Evolutionary conservation across 2,888 invertebrate species (phyloP).

Genomic region (Caenorhabditis imperialis): DNA sequence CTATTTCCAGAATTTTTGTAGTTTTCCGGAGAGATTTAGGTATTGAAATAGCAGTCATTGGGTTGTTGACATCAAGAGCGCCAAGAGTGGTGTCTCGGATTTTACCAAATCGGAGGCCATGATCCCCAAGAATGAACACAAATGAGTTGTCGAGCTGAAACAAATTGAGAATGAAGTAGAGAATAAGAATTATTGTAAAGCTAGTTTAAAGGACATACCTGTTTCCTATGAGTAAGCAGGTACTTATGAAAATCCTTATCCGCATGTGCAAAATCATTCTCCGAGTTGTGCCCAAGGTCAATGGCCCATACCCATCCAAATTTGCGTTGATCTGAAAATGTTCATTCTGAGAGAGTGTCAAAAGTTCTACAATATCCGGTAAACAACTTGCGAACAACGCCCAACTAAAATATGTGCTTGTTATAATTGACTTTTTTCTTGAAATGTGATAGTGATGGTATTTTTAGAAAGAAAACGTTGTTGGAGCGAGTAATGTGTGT

Average conservation of each 20-base stretch:
- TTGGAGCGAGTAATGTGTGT: no score
- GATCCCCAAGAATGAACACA: conserved; percentile 67
- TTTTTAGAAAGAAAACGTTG: no score
- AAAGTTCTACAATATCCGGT: no score
- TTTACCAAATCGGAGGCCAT: conserved; percentile 63
- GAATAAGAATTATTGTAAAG: no score
- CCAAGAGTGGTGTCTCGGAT: conserved; percentile 58
- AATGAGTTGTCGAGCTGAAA: conserved; percentile 65
- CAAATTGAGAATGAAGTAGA: background rate
- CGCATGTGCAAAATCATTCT: conserved; percentile 59
- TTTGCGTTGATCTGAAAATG: conserved; percentile 54
- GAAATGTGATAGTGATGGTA: no score
- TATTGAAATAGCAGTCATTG: conserved; percentile 59
- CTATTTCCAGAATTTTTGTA: conserved; percentile 36
- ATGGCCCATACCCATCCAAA: conserved; percentile 67
- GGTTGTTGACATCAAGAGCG: conserved; percentile 63
- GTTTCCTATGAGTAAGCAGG: conserved; percentile 54
- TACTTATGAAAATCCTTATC: conserved; percentile 64
- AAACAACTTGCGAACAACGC: no score
- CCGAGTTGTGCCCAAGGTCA: conserved; percentile 61
- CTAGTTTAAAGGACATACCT: no score
- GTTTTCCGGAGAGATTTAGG: conserved; percentile 56
- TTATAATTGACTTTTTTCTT: no score
- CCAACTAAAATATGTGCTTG: no score
- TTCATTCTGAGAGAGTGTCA: no score